These are phyloP conservation scores for Chaetoderma sp. DNA, from an alignment of 2,888 invertebrate genomes.

Conservation along the genomic window DNA sequence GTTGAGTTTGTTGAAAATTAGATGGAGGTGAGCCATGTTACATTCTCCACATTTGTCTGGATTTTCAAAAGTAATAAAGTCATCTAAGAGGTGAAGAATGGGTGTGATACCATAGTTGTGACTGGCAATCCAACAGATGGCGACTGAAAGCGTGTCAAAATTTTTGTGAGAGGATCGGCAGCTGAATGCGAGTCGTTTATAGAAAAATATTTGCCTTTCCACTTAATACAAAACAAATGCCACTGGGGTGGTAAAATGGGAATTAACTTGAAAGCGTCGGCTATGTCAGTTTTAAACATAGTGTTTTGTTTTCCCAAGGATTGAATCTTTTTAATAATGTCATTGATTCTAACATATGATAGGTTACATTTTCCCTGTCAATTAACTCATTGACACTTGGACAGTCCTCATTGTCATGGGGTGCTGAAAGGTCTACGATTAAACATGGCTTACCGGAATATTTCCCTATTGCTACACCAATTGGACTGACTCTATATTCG, in stretches of 20 bases:
- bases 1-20: too few relatives aligned
- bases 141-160: background rate
- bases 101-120: background rate
- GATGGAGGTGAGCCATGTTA: background rate
- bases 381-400: slow-evolving; percentile 5
- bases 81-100: slow-evolving; percentile 7
- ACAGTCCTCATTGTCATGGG: background rate
- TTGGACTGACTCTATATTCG: background rate
- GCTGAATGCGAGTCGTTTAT: background rate
- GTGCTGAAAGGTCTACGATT: slow-evolving; percentile 10
- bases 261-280: slow-evolving; percentile 13
- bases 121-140: background rate
- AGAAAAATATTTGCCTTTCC: slow-evolving; percentile 10
- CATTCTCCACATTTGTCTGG: background rate
- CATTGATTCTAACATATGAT: background rate
- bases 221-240: background rate
- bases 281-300: slow-evolving; percentile 13
- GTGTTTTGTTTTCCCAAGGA: background rate
- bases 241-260: background rate
- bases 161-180: background rate
- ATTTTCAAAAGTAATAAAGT: background rate
- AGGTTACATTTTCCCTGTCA: slow-evolving; percentile 9
- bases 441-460: slow-evolving; percentile 3
- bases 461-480: too few relatives aligned
- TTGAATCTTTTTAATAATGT: slow-evolving; percentile 3